These are phyloP conservation scores for Notamacropus eugenii DNA, from an alignment of 2,797 vertebrate genomes.

Conservation along the genomic window DNA sequence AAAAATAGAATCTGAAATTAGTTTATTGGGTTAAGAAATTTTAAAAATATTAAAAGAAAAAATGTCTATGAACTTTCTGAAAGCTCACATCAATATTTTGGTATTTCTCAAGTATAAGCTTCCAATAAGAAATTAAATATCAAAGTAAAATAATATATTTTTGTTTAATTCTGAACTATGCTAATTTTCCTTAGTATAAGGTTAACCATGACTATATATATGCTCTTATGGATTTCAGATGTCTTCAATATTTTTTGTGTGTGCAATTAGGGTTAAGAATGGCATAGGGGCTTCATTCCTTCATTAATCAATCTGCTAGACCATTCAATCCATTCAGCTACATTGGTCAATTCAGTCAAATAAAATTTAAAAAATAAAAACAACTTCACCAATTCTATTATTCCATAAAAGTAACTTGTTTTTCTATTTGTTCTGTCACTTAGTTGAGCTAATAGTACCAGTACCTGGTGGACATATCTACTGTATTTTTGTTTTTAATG, in stretches of 20 bases:
- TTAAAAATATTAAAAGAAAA: constrained; percentile 36
- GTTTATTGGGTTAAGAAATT: constrained; percentile 4
- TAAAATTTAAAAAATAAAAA: constrained; percentile 32
- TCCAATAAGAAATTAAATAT: neutral
- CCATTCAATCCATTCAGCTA: neutral
- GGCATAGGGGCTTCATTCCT: neutral
- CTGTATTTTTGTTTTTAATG: neutral
- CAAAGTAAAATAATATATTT: constrained; percentile 13
- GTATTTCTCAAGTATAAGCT: neutral
- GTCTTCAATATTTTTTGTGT: neutral
- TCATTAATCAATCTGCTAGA: neutral
- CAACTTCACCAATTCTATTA: neutral
- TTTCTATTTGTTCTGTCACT: neutral
- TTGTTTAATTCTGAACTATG: neutral
- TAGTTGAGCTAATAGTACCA: neutral
- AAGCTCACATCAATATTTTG: neutral
- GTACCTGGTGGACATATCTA: neutral
- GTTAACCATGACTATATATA: neutral
- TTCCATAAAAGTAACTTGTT: constrained; percentile 4
- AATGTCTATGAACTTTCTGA: neutral
- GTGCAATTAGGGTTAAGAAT: neutral
- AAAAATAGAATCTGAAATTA: constrained; percentile 16
- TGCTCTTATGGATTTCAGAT: neutral
- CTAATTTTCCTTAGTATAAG: constrained; percentile 3
- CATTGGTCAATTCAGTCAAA: neutral